A percentile compares a stretch with the other conserved stretches of the same genome.
phyloP scores from a whole-genome alignment of 2,113 vertebrate species.

The Seriola quinqueradiata region DNA sequence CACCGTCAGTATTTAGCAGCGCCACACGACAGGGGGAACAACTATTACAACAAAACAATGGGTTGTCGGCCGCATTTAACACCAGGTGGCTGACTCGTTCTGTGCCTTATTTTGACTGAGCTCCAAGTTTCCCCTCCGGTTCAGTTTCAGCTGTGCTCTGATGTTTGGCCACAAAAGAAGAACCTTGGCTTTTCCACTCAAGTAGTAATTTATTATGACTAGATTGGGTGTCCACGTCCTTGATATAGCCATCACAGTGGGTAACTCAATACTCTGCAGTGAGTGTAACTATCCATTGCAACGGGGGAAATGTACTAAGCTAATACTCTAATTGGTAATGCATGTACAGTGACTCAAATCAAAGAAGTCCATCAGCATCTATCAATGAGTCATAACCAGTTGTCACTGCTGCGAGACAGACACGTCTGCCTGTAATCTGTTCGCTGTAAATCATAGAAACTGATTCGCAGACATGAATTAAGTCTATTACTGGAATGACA shows the following conservation, averaged over 20 bases:
- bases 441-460: slow-evolving; percentile 50
- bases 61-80: slow-evolving; percentile 38
- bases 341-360: slow-evolving; percentile 64
- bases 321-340: slow-evolving; percentile 63
- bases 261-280: slow-evolving; percentile 59
- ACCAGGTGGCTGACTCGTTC: slow-evolving; percentile 68
- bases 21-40: slow-evolving; percentile 49
- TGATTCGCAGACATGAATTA: slow-evolving; percentile 48
- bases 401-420: slow-evolving; percentile 44
- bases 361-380: slow-evolving; percentile 57
- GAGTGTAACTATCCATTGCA: slow-evolving; percentile 60
- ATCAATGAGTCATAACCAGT: slow-evolving; percentile 59
- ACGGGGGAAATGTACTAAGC: slow-evolving; percentile 34
- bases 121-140: slow-evolving; percentile 47
- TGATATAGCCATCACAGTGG: slow-evolving; percentile 42
- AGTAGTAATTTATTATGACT: slow-evolving; percentile 65
- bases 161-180: slow-evolving; percentile 48
- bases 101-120: slow-evolving; percentile 58
- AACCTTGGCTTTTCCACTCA: slow-evolving; percentile 48
- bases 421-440: slow-evolving; percentile 43
- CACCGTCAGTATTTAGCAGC: slow-evolving; percentile 64
- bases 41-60: slow-evolving; percentile 59
- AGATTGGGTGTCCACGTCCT: slow-evolving; percentile 40
- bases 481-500: slow-evolving; percentile 56
- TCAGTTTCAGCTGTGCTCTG: slow-evolving; percentile 49